Evolutionary conservation across 2,888 invertebrate species (phyloP).

Genomic region (Anoncus sp.): DNA sequence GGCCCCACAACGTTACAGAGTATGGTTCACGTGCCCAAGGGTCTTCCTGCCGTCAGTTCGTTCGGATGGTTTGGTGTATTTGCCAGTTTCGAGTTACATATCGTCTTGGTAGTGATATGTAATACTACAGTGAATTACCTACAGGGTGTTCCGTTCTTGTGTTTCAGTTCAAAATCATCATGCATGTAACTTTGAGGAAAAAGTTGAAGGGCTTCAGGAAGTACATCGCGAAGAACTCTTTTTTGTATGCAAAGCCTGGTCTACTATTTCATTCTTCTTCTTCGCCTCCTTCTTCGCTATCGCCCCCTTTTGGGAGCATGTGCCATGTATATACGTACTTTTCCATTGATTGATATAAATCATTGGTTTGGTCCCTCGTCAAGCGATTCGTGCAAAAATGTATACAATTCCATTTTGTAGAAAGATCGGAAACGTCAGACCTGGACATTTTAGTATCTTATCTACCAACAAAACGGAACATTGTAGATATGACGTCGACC

Average conservation of each 20-base stretch:
- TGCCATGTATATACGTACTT: too few relatives aligned
- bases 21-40: conserved; percentile 46
- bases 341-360: too few relatives aligned
- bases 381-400: not conserved
- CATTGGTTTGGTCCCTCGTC: too few relatives aligned
- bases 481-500: not conserved
- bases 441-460: too few relatives aligned
- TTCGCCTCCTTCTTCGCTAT: too few relatives aligned
- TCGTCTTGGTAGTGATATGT: conserved; percentile 74
- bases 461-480: not conserved
- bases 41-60: conserved; percentile 15
- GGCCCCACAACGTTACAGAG: conserved; percentile 19
- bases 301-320: too few relatives aligned
- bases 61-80: conserved; percentile 71
- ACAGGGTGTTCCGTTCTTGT: not conserved
- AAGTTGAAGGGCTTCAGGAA: not conserved
- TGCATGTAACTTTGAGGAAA: not conserved
- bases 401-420: not conserved
- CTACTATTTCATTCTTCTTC: not conserved
- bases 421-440: too few relatives aligned
- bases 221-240: not conserved
- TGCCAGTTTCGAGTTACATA: conserved; percentile 80
- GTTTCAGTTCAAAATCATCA: not conserved
- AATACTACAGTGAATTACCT: not conserved
- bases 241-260: not conserved